Evolutionary conservation across 2,113 vertebrate species (phyloP), one percentile per base, ranked within the genome.

Genomic region (Atlantisia rogersi): DNA sequence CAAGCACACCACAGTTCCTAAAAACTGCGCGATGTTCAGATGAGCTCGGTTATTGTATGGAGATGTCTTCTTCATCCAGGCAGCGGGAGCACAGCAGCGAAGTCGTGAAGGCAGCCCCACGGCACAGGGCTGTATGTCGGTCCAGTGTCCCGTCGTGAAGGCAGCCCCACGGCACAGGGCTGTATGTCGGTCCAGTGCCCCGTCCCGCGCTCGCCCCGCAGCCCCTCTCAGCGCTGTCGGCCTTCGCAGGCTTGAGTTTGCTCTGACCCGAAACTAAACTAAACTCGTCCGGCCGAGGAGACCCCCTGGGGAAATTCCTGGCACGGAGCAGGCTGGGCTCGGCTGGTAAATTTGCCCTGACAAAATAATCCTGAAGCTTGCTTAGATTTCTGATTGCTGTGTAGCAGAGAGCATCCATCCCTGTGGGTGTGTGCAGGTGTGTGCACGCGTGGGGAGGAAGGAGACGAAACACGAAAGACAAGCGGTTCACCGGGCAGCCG

Each of bases 331-430:
- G 39, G 25, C 60, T 18, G 42, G 1, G 7, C 63, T 6, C 18
- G 3, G 6, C 42, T 6, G 21, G 13, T 53, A 21, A 46, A 11
- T 11, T 11, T 3, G 25, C 39, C 13, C 64, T 14, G 87, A 20
- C 32, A 1, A 3, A 48, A 24, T 0, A 7, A 1, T 5, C 31
- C 18, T 8, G 7, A 60, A 8, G 32, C 37, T 79, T 25, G 29
- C 20, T 55, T 1, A 13, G 44, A 5, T 20, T 64, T 9, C 14
- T 11, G 44, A 28, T 55, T 9, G 7, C 6, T 20, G 29, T 28
- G 1, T 1, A 4, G 12, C 0, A n/a, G 18, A 44, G 69, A 17
- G 12, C n/a, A 1, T 20, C 1, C n/a, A 1, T 20, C 1, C 13
- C 26, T 2, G 1, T 1, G 56, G n/a, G 58, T 16, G 40, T 5